Conservation (phyloP, 2,113 vertebrate genomes). For the Toxotes chatareus region DNA sequence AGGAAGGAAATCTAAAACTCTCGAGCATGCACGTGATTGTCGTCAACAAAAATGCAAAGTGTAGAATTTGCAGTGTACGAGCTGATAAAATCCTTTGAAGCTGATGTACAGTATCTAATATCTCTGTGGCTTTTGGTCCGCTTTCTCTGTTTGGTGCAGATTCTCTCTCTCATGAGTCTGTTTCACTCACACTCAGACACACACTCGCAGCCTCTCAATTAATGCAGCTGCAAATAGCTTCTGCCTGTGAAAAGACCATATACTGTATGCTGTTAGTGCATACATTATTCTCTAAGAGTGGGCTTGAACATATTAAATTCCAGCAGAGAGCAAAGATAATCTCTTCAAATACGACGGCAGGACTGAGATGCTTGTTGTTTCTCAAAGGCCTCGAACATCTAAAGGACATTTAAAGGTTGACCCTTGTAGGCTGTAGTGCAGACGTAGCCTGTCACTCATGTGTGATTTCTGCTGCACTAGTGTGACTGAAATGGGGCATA, state of each 20-base stretch:
- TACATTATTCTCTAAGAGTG: constrained; percentile 20
- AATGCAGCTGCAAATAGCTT: constrained; percentile 12
- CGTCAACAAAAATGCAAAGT: not conserved
- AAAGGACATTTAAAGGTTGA: constrained; percentile 45
- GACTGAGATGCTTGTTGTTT: constrained; percentile 25
- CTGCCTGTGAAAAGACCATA: constrained; percentile 11
- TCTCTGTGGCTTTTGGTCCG: not conserved
- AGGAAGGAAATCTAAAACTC: not conserved
- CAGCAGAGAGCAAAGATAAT: constrained; percentile 15
- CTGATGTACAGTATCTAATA: not conserved
- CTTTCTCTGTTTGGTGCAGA: not conserved
- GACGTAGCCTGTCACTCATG: constrained; percentile 23
- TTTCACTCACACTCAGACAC: not conserved
- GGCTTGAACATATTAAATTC: constrained; percentile 22
- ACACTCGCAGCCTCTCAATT: not conserved
- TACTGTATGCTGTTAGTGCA: constrained; percentile 2
- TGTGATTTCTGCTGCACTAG: constrained; percentile 64
- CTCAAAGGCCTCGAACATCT: constrained; percentile 44
- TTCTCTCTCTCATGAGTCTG: not conserved
- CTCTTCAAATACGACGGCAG: constrained; percentile 18
- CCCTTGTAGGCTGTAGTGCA: constrained; percentile 20
- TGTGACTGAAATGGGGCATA: constrained; percentile 50
- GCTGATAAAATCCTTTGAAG: not conserved
- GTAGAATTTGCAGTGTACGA: not conserved
- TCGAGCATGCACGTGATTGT: not conserved